phyloP scores from a whole-genome alignment of 2,797 vertebrate species.

The Rhadinocentrus ornatus region DNA sequence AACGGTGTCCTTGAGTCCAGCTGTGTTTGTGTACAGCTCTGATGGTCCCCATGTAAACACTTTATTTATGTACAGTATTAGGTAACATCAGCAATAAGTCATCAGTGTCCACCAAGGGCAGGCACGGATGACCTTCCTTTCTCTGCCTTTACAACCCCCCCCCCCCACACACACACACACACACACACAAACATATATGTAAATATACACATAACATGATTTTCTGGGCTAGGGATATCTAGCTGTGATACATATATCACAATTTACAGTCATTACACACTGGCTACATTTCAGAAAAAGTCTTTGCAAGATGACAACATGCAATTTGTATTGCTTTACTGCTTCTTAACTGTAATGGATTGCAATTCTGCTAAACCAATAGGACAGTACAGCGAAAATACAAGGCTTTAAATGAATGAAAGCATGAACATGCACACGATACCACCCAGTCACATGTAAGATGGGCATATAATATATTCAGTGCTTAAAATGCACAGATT shows the following conservation, averaged over 20 bases:
- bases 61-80: conserved; percentile 51
- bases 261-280: conserved; percentile 61
- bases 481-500: not conserved
- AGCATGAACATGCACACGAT: not conserved
- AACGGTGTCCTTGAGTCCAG: conserved; percentile 51
- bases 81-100: conserved; percentile 47
- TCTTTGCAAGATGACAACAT: conserved; percentile 19
- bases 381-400: not conserved
- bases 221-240: conserved; percentile 24
- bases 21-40: conserved; percentile 42
- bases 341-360: conserved; percentile 20
- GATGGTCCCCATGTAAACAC: conserved; percentile 53
- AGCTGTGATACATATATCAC: conserved; percentile 51
- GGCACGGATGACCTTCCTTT: conserved; percentile 51
- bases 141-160: conserved; percentile 11
- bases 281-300: conserved; percentile 36
- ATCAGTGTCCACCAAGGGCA: conserved; percentile 54
- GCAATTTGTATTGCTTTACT: conserved; percentile 40
- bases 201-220: conserved; percentile 16
- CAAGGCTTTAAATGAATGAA: conserved; percentile 6
- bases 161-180: conserved; percentile 37
- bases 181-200: not conserved
- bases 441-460: not conserved
- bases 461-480: not conserved
- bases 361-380: not conserved